Percentiles rank a stretch among this genome's conserved stretches.
Evolutionary conservation across 1,140 invertebrate species (phyloP).

Genomic region (Trichoplusia ni): DNA sequence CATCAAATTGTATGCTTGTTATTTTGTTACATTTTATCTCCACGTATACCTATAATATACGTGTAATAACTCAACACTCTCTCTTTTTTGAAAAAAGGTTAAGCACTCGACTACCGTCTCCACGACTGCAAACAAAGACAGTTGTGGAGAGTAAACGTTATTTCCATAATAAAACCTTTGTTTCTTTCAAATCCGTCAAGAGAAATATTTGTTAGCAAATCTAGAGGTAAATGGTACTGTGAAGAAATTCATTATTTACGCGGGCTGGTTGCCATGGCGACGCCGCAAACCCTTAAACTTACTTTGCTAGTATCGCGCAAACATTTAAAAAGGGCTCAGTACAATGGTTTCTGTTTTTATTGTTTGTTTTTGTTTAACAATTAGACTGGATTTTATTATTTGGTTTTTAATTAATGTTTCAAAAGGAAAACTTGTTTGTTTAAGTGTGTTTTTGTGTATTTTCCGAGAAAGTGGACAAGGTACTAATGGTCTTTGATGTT

Average conservation of each 20-base stretch:
- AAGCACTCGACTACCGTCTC: neutral
- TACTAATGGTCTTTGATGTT: too few species aligned
- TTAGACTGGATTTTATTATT: neutral
- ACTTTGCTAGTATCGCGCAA: neutral
- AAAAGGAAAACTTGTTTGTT: neutral
- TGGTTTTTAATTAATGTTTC: conserved; percentile 6
- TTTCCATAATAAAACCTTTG: neutral
- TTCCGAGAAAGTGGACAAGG: too few species aligned
- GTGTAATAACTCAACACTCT: too few species aligned
- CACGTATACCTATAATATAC: too few species aligned
- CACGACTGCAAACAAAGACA: neutral
- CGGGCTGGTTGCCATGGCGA: neutral
- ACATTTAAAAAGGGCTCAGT: neutral
- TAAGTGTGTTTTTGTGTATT: too few species aligned
- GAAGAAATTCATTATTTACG: neutral
- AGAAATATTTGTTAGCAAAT: neutral
- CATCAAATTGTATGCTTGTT: too few species aligned
- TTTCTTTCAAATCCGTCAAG: neutral
- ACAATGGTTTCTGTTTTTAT: conserved; percentile 1
- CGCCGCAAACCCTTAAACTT: neutral
- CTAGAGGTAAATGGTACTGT: neutral
- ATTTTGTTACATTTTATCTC: too few species aligned
- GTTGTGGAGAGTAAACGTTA: neutral
- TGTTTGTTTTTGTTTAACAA: conserved; percentile 12
- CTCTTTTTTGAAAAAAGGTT: neutral